phyloP scores from a whole-genome alignment of 2,888 invertebrate species.

The Agrochola circellaris region DNA sequence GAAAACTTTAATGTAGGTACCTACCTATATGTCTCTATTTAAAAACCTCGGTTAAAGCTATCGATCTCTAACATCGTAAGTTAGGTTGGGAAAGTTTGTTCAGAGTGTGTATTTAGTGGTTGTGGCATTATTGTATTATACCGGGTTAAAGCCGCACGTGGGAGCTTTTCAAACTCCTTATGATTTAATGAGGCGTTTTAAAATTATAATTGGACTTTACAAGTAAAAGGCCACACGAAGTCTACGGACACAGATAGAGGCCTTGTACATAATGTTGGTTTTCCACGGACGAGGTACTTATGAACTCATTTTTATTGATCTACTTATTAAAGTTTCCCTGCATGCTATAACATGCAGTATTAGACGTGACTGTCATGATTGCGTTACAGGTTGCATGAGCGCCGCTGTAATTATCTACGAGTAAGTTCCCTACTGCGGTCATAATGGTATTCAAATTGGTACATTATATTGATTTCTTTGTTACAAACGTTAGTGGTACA shows the following conservation, averaged over 20 bases:
- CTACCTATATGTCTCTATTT: not conserved
- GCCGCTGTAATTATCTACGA: conserved; percentile 30
- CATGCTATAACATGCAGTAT: conserved; percentile 15
- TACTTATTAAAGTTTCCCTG: conserved; percentile 21
- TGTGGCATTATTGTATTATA: conserved; percentile 39
- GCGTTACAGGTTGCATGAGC: conserved; percentile 48
- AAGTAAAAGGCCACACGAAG: conserved; percentile 36
- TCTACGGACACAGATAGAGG: conserved; percentile 10
- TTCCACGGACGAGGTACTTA: conserved; percentile 15
- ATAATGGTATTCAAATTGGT: conserved; percentile 34
- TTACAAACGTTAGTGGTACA: not conserved
- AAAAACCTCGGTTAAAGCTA: conserved; percentile 21
- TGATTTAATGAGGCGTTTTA: conserved; percentile 34
- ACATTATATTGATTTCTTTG: conserved; percentile 39
- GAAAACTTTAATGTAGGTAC: not conserved
- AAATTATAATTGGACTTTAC: conserved; percentile 48
- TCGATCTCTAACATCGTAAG: conserved; percentile 29
- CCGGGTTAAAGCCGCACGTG: conserved; percentile 21
- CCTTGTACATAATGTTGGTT: conserved; percentile 28
- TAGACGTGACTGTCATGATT: conserved; percentile 44
- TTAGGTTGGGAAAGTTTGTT: conserved; percentile 32
- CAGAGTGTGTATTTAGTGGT: conserved; percentile 46
- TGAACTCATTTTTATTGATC: conserved; percentile 48
- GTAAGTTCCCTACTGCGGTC: not conserved
- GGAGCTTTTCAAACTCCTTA: conserved; percentile 26